These are phyloP conservation scores for Caenorhabditis sp. DNA, from an alignment of 2,888 invertebrate genomes.

Conservation along the genomic window DNA sequence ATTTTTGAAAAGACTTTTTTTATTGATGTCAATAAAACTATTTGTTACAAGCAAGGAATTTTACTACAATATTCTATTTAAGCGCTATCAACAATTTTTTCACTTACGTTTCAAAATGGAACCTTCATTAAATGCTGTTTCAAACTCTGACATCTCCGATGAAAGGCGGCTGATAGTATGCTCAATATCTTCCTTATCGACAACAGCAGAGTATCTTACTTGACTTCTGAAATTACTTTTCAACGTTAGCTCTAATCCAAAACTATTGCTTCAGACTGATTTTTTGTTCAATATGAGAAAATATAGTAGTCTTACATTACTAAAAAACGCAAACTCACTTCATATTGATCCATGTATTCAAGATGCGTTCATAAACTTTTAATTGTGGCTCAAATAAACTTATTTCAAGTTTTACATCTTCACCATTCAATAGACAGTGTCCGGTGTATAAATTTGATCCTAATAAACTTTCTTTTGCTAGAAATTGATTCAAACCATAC, in stretches of 20 bases:
- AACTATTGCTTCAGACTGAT: too few species aligned
- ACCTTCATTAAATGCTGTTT: slow-evolving; percentile 59
- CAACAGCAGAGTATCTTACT: slow-evolving; percentile 60
- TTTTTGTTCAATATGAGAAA: too few species aligned
- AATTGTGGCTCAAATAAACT: slow-evolving; percentile 35
- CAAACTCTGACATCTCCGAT: slow-evolving; percentile 64
- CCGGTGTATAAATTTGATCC: slow-evolving; percentile 79
- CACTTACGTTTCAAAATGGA: slow-evolving; percentile 60
- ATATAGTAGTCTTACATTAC: too few species aligned
- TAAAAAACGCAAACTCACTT: slow-evolving; percentile 44
- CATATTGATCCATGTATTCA: slow-evolving; percentile 58
- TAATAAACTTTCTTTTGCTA: slow-evolving; percentile 66
- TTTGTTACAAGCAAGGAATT: too few species aligned
- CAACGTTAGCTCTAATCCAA: too few species aligned
- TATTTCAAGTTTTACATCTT: slow-evolving; percentile 79
- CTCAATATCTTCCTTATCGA: slow-evolving; percentile 72
- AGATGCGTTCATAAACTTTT: slow-evolving; percentile 18
- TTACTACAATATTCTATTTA: too few species aligned
- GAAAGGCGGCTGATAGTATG: slow-evolving; percentile 60
- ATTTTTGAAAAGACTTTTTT: not conserved
- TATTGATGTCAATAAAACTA: too few species aligned
- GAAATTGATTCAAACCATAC: slow-evolving; percentile 73
- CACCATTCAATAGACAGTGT: slow-evolving; percentile 74
- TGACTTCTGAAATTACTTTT: slow-evolving; percentile 63
- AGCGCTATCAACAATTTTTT: not conserved